Base-by-base conservation (phyloP, 2,797 vertebrate genomes). In the Dromococcyx pavoninus region DNA sequence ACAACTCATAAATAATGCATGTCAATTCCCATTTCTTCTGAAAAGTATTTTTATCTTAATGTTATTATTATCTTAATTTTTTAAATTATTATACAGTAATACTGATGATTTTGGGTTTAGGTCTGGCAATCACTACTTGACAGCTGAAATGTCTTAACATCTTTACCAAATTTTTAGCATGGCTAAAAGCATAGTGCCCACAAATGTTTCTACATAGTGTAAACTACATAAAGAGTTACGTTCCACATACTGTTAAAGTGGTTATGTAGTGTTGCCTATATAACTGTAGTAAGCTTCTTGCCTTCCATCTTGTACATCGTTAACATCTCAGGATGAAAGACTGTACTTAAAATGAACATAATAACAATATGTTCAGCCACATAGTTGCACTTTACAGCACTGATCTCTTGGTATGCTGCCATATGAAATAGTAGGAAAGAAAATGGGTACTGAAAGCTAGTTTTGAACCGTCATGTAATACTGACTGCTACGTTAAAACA, bases 311-410 rank as follows among this genome's bases (percentile, higher is more conserved):
- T 37, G 32, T 25, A 60, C 30, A 81, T 73, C 0, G 0, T 54
- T n/a, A 74, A 56, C 66, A 72, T 44, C 5, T 25, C 86, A 69
- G 83, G 65, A 80, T 41, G 67, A 93, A 95, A 97, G 94, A 74
- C 88, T 92, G 41, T 74, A 58, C 54, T 86, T 92, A 51, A 96
- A 91, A 94, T 15, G 10, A 92, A 86, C 9, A 5, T 75, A 27
- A 3, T 64, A 66, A 82, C 30, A 72, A 16, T 16, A 71, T 28
- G 66, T 81, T 94, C 75, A 73, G 71, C 56, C 35, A 79, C 19
- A 62, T 1, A 56, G 84, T 84, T 92, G 80, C 67, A 79, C 83
- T 92, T 93, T 30, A 91, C 54, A 90, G 79, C 75, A 80, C 76
- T 79, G 71, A 65, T 64, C 74, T 85, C 71, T 88, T 57, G 69